phyloP scores from a whole-genome alignment of 2,888 invertebrate genomes.

The Nemurella pictetii region DNA sequence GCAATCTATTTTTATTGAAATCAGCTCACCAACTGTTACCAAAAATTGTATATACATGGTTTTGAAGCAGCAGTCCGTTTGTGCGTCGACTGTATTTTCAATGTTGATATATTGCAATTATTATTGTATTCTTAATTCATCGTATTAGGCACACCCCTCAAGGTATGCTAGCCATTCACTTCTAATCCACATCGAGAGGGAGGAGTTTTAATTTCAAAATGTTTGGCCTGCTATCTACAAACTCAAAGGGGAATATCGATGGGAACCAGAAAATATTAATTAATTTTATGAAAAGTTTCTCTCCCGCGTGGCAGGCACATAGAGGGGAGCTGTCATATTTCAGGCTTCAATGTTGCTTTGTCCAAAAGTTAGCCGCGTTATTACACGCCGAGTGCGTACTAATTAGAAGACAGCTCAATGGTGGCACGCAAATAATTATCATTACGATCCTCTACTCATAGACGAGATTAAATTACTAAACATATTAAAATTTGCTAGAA shows the following conservation, averaged over 20 bases:
- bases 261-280: slow-evolving; percentile 33
- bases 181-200: background rate
- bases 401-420: background rate
- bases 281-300: slow-evolving; percentile 28
- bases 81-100: background rate
- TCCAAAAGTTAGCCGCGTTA: slow-evolving; percentile 8
- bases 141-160: background rate
- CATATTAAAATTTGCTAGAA: background rate
- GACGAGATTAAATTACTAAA: background rate
- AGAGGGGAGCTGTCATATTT: slow-evolving; percentile 19
- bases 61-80: background rate
- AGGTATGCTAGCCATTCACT: background rate
- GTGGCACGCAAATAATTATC: background rate
- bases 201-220: slow-evolving; percentile 15
- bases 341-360: slow-evolving; percentile 11
- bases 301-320: background rate
- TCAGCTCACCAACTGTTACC: background rate
- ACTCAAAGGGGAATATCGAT: slow-evolving; percentile 29
- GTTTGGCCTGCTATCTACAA: background rate
- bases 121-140: background rate
- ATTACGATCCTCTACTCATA: background rate
- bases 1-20: background rate
- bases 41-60: background rate
- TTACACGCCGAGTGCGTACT: background rate
- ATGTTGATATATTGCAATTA: background rate